Percentiles rank a stretch among this genome's conserved stretches.
These are phyloP conservation scores for Protaetia brevitarsis DNA, from an alignment of 1,140 invertebrate species.

Conservation along the genomic window DNA sequence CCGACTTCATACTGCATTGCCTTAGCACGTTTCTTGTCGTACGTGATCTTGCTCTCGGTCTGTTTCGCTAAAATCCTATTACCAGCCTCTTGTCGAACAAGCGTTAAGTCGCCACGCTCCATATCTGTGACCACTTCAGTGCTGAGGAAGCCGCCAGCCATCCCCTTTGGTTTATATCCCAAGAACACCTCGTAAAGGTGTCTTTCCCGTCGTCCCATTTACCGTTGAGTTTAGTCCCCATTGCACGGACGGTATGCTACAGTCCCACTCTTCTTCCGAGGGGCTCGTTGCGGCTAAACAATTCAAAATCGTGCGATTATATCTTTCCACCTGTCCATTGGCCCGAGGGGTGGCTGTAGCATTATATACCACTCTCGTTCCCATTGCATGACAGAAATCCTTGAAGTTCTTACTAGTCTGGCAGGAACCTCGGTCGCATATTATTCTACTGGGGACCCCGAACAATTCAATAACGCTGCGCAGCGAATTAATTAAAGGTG, in stretches of 20 bases:
- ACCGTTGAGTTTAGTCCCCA: neutral
- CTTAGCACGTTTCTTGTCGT: neutral
- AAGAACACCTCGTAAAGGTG: neutral
- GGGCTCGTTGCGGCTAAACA: neutral
- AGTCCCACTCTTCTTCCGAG: neutral
- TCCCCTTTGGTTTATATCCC: neutral
- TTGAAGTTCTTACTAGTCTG: constrained; percentile 40
- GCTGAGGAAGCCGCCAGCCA: too few species aligned
- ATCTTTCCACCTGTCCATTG: constrained; percentile 35
- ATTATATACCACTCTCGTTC: constrained; percentile 38
- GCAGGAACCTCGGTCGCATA: constrained; percentile 41
- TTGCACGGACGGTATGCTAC: neutral
- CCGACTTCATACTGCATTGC: neutral
- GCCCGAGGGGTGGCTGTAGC: constrained; percentile 41
- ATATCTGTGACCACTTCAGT: too few species aligned
- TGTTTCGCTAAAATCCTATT: too few species aligned
- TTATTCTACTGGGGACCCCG: constrained; percentile 37
- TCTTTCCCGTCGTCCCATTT: too few species aligned
- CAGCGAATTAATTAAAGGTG: neutral
- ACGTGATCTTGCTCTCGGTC: neutral
- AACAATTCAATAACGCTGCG: constrained; percentile 30
- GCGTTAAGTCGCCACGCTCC: too few species aligned
- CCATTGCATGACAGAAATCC: constrained; percentile 32
- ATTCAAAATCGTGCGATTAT: constrained; percentile 12
- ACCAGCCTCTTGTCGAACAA: too few species aligned